These are phyloP conservation scores for Strix aluco DNA, from an alignment of 2,113 vertebrate species.

Conservation along the genomic window DNA sequence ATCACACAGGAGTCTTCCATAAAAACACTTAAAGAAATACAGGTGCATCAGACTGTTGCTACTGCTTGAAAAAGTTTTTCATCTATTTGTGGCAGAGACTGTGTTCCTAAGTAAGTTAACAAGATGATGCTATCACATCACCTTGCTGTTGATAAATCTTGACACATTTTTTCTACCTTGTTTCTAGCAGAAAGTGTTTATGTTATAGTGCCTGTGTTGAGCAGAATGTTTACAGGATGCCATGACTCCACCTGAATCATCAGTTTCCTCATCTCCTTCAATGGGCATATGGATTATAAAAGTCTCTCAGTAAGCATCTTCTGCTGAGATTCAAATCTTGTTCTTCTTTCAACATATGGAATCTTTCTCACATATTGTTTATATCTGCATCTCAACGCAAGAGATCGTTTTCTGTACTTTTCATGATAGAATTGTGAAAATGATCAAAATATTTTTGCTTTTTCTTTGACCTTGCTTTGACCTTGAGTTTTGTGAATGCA, in stretches of 20 bases:
- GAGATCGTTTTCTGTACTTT: background rate
- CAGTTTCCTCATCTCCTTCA: background rate
- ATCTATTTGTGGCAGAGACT: background rate
- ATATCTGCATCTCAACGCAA: background rate
- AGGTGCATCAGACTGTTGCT: background rate
- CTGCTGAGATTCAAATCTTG: background rate
- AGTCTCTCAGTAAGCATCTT: background rate
- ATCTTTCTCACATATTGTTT: background rate
- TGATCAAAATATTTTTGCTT: background rate
- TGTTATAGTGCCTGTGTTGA: background rate
- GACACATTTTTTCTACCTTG: background rate
- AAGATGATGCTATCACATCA: background rate
- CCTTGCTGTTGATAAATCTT: background rate
- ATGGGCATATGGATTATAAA: background rate
- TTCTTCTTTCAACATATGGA: background rate
- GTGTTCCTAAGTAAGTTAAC: background rate
- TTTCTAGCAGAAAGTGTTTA: background rate
- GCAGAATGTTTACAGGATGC: background rate
- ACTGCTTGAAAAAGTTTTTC: background rate
- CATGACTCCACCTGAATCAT: background rate
- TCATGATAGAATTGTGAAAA: background rate
- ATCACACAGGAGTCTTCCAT: background rate
- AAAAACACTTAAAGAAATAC: background rate
- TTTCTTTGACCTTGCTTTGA: background rate
- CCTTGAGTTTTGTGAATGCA: background rate